Evolutionary conservation across 2,797 vertebrate species (phyloP), one percentile per base, ranked within the genome.

Genomic region (Halcyon leucocephala): DNA sequence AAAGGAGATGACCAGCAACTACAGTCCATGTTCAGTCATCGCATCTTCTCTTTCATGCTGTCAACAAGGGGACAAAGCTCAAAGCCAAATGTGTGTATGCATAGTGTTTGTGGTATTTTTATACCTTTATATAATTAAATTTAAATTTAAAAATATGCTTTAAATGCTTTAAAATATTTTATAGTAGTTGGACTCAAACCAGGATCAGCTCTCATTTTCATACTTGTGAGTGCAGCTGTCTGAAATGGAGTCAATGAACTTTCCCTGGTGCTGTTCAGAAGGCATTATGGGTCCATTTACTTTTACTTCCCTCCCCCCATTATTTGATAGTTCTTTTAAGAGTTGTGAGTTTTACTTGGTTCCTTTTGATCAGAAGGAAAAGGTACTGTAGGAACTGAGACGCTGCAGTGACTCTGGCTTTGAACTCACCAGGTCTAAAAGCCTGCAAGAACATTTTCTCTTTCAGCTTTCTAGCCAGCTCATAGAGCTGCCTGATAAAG

Each of bases 351-450:
- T 96, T 97, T 91, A 76, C 93, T 92, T 51, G 51, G 86, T 83
- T 93, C 65, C 82, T 96, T 97, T 96, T 95, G 97, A 97, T 96
- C 93, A 94, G 92, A 39, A 95, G 70, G 85, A 82, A 96, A 86
- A 83, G 82, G 81, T 58, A 96, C 80, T 82, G 89, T 21, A 89
- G 94, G 92, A 91, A 82, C 65, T 91, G 96, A 97, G 96, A 76
- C 29, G 2, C 95, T 90, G 94, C 96, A 88, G 96, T 96, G 91
- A 42, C 90, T 96, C 94, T 85, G 86, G 66, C 97, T 97, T 97
- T 97, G 97, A 97, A 97, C 97, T 97, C 97, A 92, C 97, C 97
- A 97, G 97, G 97, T 96, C 96, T 97, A 96, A 97, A 97, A 97
- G 97, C 94, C 96, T 97, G 86, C 95, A 93, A 97, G 97, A 96